phyloP scores from a whole-genome alignment of 2,888 invertebrate species.

The Lasioglossum pauxillum region DNA sequence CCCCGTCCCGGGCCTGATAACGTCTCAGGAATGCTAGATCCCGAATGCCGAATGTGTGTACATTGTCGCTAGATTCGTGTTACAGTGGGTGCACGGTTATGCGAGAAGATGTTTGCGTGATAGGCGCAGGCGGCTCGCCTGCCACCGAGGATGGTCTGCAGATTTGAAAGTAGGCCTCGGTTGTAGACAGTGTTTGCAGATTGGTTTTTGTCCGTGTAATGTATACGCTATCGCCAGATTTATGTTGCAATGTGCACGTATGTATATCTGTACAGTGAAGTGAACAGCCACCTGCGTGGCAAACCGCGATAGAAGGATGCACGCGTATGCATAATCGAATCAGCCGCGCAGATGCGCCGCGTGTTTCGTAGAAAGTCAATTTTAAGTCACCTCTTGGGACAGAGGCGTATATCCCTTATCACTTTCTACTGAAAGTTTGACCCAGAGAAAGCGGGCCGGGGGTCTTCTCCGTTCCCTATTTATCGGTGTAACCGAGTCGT shows the following conservation, averaged over 20 bases:
- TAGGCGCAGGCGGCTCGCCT: background rate
- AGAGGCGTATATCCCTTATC: background rate
- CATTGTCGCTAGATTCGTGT: slow-evolving; percentile 15
- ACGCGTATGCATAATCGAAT: background rate
- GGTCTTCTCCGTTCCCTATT: background rate
- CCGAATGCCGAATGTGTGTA: background rate
- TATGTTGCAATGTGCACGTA: background rate
- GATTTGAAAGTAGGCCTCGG: slow-evolving; percentile 1
- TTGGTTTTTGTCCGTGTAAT: background rate
- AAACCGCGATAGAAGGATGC: background rate
- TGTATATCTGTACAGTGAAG: background rate
- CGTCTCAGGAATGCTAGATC: background rate
- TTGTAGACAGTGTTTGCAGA: slow-evolving; percentile 4
- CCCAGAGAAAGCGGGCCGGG: background rate
- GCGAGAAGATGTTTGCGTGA: background rate
- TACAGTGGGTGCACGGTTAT: slow-evolving; percentile 9
- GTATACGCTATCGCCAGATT: background rate
- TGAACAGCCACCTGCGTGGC: background rate
- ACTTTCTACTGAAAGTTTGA: slow-evolving; percentile 3
- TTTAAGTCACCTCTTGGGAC: background rate
- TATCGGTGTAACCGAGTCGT: background rate
- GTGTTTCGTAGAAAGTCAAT: background rate
- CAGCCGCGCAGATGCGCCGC: background rate
- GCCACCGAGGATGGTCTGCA: background rate
- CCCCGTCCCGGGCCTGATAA: background rate